phyloP scores from a whole-genome alignment of 2,113 vertebrate species.

The human region GRCh38 chr13:71225001-71225500 shows the following conservation, averaged over 20 bases:
- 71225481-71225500: not conserved
- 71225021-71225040: not conserved
- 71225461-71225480: not conserved
- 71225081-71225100: not conserved
- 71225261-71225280: not conserved
- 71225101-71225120: not conserved
- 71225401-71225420: not conserved
- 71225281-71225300: not conserved
- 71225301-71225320: not conserved
- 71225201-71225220: not conserved
- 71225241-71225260: not conserved
- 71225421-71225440: not conserved
- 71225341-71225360: not conserved
- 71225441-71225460: not conserved
- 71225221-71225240: not conserved
- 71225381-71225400: not conserved
- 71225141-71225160: not conserved
- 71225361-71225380: not conserved
- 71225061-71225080: not conserved
- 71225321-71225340: not conserved
- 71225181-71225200: not conserved
- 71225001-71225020: not conserved
- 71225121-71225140: not conserved
- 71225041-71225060: not conserved
- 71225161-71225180: not conserved